A percentile compares a stretch with the other conserved stretches of the same genome.
Evolutionary conservation across 92 coral and sea anemone genomes (phyloP).

Genomic region (Isaurus tuberculatus): DNA sequence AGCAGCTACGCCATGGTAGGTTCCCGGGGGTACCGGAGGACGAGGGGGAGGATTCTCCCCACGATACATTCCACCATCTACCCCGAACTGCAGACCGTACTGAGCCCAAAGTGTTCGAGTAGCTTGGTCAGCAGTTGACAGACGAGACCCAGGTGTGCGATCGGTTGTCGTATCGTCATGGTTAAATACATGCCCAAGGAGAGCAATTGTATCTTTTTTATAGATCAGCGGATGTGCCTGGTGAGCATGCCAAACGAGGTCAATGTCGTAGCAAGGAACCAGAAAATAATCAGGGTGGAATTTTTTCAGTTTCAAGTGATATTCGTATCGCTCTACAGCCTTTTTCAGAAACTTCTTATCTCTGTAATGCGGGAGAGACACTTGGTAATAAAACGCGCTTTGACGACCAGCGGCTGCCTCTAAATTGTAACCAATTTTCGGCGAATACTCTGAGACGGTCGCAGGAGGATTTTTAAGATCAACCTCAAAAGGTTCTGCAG

Average conservation of each 20-base stretch:
- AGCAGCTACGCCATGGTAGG: conserved; percentile 44
- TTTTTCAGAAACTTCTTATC: conserved; percentile 58
- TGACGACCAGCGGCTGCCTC: conserved; percentile 56
- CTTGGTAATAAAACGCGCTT: conserved; percentile 66
- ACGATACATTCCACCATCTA: conserved; percentile 70
- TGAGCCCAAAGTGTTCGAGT: conserved; percentile 51
- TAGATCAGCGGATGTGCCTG: conserved; percentile 72
- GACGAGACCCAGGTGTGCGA: conserved; percentile 62
- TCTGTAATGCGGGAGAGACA: conserved; percentile 77
- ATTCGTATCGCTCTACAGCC: conserved; percentile 76
- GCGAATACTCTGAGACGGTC: conserved; percentile 17
- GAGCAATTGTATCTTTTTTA: conserved; percentile 54
- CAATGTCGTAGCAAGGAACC: conserved; percentile 80
- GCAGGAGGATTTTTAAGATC: conserved; percentile 54
- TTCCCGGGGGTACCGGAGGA: conserved; percentile 1
- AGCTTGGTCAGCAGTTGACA: conserved; percentile 32
- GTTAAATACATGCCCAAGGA: conserved; percentile 64
- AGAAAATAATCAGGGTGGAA: conserved; percentile 63
- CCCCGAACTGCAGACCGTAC: conserved; percentile 40
- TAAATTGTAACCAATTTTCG: conserved; percentile 54
- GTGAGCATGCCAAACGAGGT: conserved; percentile 86
- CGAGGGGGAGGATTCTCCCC: conserved; percentile 49
- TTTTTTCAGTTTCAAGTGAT: conserved; percentile 67
- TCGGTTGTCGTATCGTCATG: conserved; percentile 70
- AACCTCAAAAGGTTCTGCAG: conserved; percentile 66